phyloP scores from a whole-genome alignment of 2,113 vertebrate species.

The Spheniscus mendiculus region DNA sequence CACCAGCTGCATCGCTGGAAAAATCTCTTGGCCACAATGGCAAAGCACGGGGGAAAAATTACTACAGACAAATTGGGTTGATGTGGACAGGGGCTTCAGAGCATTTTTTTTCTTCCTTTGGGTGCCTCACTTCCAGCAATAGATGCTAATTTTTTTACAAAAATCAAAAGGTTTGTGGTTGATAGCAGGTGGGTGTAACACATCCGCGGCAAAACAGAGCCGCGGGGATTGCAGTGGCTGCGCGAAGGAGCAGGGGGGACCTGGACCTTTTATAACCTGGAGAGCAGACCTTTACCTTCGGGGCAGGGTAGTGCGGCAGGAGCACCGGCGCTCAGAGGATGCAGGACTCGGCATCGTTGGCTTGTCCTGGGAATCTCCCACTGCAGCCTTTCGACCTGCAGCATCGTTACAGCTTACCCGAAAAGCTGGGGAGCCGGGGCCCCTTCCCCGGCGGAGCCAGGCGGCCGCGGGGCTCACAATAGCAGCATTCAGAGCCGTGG shows the following conservation, averaged over 20 bases:
- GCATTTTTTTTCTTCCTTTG: neutral
- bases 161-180: neutral
- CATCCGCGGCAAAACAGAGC: neutral
- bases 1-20: neutral
- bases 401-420: neutral
- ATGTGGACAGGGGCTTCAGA: neutral
- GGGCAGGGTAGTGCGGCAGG: neutral
- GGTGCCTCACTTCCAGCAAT: neutral
- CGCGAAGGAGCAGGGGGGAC: neutral
- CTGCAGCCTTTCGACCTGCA: neutral
- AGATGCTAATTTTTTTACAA: neutral
- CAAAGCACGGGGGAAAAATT: neutral
- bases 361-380: neutral
- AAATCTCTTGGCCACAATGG: neutral
- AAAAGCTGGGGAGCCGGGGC: neutral
- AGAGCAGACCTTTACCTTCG: accelerated
- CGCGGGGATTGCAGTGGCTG: accelerated
- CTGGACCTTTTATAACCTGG: neutral
- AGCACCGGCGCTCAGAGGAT: neutral
- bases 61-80: neutral
- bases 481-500: neutral
- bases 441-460: neutral
- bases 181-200: neutral
- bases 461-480: neutral
- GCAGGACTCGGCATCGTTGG: neutral